phyloP scores from a whole-genome alignment of 2,797 vertebrate species.

The Sylvilagus floridanus region DNA sequence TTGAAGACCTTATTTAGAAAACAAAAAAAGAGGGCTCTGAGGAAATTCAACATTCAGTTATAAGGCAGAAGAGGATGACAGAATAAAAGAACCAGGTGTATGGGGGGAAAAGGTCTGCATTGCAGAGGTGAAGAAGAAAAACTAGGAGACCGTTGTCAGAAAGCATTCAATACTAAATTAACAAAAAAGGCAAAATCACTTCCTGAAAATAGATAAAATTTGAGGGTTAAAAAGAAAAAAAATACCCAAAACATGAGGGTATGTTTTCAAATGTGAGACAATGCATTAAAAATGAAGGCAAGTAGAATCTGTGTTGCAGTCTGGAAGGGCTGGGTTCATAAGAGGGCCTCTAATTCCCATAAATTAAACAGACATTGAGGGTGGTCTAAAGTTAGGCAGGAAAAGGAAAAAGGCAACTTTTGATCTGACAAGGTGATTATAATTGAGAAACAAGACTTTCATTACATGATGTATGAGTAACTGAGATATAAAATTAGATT shows the following conservation, averaged over 20 bases:
- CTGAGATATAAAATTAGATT: not conserved
- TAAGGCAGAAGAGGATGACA: not conserved
- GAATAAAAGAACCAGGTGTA: not conserved
- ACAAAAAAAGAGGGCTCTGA: not conserved
- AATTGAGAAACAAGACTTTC: not conserved
- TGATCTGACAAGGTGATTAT: not conserved
- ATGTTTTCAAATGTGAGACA: not conserved
- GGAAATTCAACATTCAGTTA: not conserved
- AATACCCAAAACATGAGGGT: not conserved
- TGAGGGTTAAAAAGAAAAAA: not conserved
- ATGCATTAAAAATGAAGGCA: not conserved
- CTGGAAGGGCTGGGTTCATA: not conserved
- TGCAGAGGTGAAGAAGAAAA: not conserved
- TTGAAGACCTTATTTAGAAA: conserved; percentile 35
- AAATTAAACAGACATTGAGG: not conserved
- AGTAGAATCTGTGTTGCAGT: not conserved
- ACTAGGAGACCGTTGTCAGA: not conserved
- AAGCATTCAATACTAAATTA: not conserved
- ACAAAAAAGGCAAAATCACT: not conserved
- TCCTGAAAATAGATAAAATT: not conserved
- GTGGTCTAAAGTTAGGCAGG: not conserved
- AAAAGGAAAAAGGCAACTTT: not conserved
- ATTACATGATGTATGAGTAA: not conserved
- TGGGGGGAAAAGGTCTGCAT: no score
- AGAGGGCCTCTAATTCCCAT: not conserved